Conservation (phyloP, 2,113 vertebrate genomes). For the Elachura formosa region DNA sequence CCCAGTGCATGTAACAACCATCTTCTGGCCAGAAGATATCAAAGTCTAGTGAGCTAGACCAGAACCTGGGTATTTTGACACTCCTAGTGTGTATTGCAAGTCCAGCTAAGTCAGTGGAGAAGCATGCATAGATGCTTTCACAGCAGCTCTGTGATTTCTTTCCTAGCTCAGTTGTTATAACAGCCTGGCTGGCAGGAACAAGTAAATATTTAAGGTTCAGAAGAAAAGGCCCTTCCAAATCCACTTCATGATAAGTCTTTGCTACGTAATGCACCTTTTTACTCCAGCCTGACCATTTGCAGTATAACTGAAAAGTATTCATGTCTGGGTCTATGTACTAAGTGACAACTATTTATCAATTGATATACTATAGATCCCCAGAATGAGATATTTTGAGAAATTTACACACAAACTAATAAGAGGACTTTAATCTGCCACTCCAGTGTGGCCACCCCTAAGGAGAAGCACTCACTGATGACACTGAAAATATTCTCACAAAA, state of each 20-base stretch:
- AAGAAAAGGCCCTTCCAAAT: background rate
- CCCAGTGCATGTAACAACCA: background rate
- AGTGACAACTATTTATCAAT: background rate
- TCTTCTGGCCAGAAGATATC: constrained; percentile 21
- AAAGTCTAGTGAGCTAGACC: background rate
- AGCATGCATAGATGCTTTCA: constrained; percentile 15
- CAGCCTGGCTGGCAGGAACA: background rate
- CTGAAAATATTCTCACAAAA: background rate
- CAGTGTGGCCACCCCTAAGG: background rate
- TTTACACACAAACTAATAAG: background rate
- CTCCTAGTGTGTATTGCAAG: background rate
- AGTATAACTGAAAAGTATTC: background rate
- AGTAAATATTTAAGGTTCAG: background rate
- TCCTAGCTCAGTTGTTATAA: background rate
- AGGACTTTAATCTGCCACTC: background rate
- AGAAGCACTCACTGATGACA: background rate
- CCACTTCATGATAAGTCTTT: background rate
- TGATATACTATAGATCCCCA: background rate
- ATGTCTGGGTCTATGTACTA: background rate
- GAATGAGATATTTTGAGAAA: background rate
- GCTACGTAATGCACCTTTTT: background rate
- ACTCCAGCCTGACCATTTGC: background rate
- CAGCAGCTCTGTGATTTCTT: constrained; percentile 9
- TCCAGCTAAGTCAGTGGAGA: constrained; percentile 24
- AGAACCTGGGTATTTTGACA: constrained; percentile 3